Evolutionary conservation across 2,113 vertebrate genomes (phyloP).

Genomic region (Laticauda colubrina): DNA sequence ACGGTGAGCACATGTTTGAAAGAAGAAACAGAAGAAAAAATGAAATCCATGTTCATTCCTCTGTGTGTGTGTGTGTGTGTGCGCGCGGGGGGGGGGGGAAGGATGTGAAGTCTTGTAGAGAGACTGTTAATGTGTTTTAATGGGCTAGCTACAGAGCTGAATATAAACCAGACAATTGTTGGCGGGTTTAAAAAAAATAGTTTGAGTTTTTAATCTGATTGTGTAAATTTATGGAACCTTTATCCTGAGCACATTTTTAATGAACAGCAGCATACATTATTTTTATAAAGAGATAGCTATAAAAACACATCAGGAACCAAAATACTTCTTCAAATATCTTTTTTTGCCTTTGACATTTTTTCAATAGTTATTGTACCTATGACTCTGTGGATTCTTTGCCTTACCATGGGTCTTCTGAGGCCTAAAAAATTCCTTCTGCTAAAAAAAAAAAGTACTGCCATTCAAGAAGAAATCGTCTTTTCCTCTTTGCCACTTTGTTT

Average conservation of each 20-base stretch:
- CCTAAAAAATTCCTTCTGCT: neutral
- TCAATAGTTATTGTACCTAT: neutral
- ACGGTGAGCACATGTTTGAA: neutral
- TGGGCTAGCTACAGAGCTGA: neutral
- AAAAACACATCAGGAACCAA: neutral
- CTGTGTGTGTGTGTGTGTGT: too few species aligned
- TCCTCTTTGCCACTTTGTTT: neutral
- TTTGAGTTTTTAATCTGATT: neutral
- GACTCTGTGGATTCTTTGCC: neutral
- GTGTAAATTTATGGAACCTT: neutral
- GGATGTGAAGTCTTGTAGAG: neutral
- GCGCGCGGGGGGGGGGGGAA: neutral
- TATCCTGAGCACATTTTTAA: neutral
- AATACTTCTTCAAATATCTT: neutral
- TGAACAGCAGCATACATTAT: neutral
- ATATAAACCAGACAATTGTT: neutral
- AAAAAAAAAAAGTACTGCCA: neutral
- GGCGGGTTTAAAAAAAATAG: neutral
- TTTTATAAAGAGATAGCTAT: neutral
- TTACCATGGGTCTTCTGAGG: neutral
- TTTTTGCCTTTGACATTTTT: neutral
- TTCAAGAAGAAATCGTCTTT: neutral
- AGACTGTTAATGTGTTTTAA: neutral
- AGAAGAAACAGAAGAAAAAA: neutral
- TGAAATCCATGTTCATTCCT: neutral